Evolutionary conservation across 2,888 invertebrate genomes (phyloP), one percentile per base, ranked within the genome.

Genomic region (Tortrix viridana): DNA sequence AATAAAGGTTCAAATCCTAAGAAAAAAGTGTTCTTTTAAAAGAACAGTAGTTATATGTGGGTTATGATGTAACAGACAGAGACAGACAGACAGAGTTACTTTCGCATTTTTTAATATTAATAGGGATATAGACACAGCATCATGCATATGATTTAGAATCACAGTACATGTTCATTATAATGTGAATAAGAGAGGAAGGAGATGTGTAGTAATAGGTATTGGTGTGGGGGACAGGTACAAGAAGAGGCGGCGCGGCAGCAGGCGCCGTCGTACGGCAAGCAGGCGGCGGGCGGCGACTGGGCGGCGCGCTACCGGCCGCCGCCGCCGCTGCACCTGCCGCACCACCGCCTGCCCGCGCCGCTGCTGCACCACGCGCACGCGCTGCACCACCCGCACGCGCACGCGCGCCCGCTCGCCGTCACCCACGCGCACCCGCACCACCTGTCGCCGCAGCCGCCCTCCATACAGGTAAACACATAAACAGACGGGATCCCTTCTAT

Each of bases 181-280:
- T n/a, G n/a, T n/a, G n/a, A n/a, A n/a, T n/a, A n/a, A n/a, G n/a
- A n/a, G n/a, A n/a, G n/a, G n/a, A n/a, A n/a, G n/a, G n/a, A n/a
- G n/a, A n/a, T n/a, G n/a, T n/a, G n/a, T n/a, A n/a, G n/a, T n/a
- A n/a, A n/a, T n/a, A n/a, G n/a, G n/a, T n/a, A n/a, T n/a, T n/a
- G n/a, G n/a, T n/a, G n/a, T n/a, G n/a, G n/a, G n/a, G n/a, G 22
- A 4, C 95, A 96, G 92, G 95, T 98, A 3, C 98, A 98, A 84
- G 98, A 97, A 80, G 97, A 97, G 81, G 98, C 97, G 55, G 97
- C 97, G 7, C 93, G 97, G 48, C 97, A 98, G 80, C 97, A 97
- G 82, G 96, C 95, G 50, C 96, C 97, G 38, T 96, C 96, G 74
- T 97, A 96, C 77, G 97, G 97, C 69, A 97, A 97, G 86, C 95